Conservation (phyloP, 2,888 invertebrate species). For the Drosophila formosana region DNA sequence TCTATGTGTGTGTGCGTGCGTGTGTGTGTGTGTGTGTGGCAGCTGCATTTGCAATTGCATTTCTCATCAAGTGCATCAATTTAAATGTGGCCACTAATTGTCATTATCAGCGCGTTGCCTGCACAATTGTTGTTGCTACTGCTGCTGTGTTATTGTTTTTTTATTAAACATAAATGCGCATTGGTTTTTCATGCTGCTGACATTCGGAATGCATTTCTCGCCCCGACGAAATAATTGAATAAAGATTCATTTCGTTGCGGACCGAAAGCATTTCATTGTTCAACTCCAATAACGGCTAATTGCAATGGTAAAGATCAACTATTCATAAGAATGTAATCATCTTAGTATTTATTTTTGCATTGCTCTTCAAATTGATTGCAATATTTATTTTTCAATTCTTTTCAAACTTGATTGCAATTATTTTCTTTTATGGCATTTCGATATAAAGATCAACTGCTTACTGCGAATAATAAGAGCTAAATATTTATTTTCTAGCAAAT, state of each 20-base stretch:
- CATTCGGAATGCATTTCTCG: constrained; percentile 14
- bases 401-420: neutral
- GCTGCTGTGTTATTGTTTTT: constrained; percentile 7
- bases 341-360: constrained; percentile 1
- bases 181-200: constrained; percentile 14
- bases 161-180: constrained; percentile 28
- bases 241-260: constrained; percentile 3
- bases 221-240: constrained; percentile 9
- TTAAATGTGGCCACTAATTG: constrained; percentile 82
- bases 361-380: neutral
- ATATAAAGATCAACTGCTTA: constrained; percentile 6
- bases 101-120: constrained; percentile 74
- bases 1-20: constrained; percentile 18
- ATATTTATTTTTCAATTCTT: neutral
- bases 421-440: neutral
- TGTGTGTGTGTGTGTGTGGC: constrained; percentile 13
- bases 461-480: neutral
- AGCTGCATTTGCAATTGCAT: constrained; percentile 70
- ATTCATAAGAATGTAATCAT: constrained; percentile 1
- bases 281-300: constrained; percentile 2
- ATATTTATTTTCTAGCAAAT: constrained; percentile 1
- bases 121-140: constrained; percentile 39
- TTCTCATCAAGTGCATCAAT: constrained; percentile 81
- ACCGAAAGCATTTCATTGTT: constrained; percentile 2
- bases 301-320: constrained; percentile 2